Conservation (phyloP, 2,888 invertebrate genomes). For the Nysson spinosus region DNA sequence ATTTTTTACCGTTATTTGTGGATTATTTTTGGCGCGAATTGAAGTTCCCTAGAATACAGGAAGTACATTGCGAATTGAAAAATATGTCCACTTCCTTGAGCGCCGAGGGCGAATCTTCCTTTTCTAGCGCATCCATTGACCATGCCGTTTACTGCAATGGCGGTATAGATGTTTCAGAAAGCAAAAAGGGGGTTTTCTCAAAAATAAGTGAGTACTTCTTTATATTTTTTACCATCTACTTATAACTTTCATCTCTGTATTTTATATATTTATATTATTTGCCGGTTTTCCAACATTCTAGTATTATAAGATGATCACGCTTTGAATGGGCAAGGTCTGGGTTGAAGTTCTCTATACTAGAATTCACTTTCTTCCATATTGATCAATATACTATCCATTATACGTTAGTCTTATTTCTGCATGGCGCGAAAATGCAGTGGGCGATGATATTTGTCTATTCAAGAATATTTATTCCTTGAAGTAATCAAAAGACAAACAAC, state of each 20-base stretch:
- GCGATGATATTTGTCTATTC: constrained; percentile 11
- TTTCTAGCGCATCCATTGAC: constrained; percentile 60
- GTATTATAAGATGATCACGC: constrained; percentile 29
- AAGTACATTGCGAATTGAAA: constrained; percentile 29
- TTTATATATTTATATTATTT: too few relatives aligned
- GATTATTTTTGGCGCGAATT: too few relatives aligned
- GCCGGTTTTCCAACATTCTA: constrained; percentile 10
- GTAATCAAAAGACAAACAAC: constrained; percentile 20
- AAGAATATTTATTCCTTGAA: constrained; percentile 7
- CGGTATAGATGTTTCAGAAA: constrained; percentile 58
- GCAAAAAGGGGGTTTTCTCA: constrained; percentile 46
- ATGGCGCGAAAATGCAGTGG: constrained; percentile 16
- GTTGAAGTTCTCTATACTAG: constrained; percentile 45
- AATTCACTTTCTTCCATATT: constrained; percentile 57
- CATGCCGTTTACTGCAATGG: constrained; percentile 69
- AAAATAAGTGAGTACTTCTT: constrained; percentile 49
- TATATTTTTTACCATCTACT: neutral
- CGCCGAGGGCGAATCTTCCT: constrained; percentile 45
- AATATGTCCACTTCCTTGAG: constrained; percentile 49
- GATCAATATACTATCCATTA: constrained; percentile 31
- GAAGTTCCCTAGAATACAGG: constrained; percentile 38
- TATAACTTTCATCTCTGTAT: neutral
- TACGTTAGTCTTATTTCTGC: constrained; percentile 17
- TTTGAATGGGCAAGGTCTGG: constrained; percentile 42
- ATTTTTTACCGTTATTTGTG: too few relatives aligned